phyloP scores from a whole-genome alignment of 2,797 vertebrate genomes.

The Cephalopachus bancanus region DNA sequence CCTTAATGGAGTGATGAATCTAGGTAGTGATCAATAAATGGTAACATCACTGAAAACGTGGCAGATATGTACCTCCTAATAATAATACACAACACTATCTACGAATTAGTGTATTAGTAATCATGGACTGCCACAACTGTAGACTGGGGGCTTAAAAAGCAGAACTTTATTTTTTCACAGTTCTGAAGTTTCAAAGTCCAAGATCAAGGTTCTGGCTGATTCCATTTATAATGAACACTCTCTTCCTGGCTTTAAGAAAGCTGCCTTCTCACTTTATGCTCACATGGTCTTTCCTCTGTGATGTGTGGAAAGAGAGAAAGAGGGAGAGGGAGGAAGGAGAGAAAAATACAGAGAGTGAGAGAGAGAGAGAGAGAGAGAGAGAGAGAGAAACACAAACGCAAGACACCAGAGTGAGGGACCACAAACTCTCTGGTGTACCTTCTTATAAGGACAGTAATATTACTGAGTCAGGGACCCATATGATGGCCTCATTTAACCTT shows the following conservation, averaged over 20 bases:
- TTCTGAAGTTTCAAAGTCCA: background rate
- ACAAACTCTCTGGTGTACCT: background rate
- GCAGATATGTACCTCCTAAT: background rate
- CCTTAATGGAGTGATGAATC: background rate
- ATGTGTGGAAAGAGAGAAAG: background rate
- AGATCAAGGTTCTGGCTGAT: background rate
- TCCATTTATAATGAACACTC: background rate
- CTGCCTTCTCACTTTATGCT: background rate
- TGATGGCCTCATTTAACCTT: background rate
- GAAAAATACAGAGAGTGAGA: too few relatives aligned
- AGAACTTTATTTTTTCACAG: background rate
- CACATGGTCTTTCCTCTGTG: background rate
- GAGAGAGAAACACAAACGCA: background rate
- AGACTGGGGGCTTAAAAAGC: background rate
- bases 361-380: background rate
- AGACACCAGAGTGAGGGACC: background rate
- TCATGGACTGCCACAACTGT: background rate
- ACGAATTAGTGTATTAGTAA: background rate
- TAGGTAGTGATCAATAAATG: background rate
- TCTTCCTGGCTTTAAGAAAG: background rate
- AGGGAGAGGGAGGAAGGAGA: too few relatives aligned
- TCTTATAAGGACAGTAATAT: background rate
- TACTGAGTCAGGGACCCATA: background rate
- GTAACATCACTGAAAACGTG: background rate
- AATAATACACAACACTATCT: background rate